Evolutionary conservation across 2,113 vertebrate species (phyloP).

Genomic region (Isurus oxyrinchus): DNA sequence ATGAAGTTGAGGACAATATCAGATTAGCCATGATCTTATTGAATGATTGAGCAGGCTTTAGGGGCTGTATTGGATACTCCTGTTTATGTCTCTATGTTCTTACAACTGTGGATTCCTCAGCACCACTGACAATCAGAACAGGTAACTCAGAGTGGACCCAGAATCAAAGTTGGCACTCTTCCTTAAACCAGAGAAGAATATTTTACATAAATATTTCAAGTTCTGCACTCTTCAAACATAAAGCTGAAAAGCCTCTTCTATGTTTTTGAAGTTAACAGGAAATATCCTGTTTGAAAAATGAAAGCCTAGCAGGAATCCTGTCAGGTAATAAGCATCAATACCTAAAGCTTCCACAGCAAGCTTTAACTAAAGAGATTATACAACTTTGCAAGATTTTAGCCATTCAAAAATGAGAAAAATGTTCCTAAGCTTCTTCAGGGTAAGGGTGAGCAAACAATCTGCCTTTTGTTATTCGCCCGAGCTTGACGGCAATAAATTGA

Average conservation of each 20-base stretch:
- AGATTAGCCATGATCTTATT: not conserved
- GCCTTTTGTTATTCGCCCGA: conserved; percentile 71
- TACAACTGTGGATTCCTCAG: not conserved
- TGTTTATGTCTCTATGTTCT: not conserved
- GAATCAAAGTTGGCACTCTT: not conserved
- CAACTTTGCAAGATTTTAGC: conserved; percentile 94
- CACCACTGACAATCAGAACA: not conserved
- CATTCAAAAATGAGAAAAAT: conserved; percentile 99
- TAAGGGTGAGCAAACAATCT: conserved; percentile 69
- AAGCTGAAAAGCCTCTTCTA: not conserved
- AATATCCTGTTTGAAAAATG: conserved; percentile 10
- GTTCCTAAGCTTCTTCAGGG: conserved; percentile 83
- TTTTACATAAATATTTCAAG: not conserved
- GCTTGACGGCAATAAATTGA: conserved; percentile 47
- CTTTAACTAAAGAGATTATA: conserved; percentile 95
- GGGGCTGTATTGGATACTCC: no score
- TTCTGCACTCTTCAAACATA: not conserved
- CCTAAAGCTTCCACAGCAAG: conserved; percentile 69
- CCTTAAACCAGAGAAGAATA: not conserved
- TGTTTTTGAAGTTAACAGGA: not conserved
- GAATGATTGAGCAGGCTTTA: not conserved
- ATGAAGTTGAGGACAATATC: not conserved
- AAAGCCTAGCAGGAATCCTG: conserved; percentile 59
- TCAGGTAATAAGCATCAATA: conserved; percentile 59
- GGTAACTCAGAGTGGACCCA: not conserved